Evolutionary conservation across 1,140 invertebrate genomes (phyloP).

Genomic region (Metopolophium dirhodum): DNA sequence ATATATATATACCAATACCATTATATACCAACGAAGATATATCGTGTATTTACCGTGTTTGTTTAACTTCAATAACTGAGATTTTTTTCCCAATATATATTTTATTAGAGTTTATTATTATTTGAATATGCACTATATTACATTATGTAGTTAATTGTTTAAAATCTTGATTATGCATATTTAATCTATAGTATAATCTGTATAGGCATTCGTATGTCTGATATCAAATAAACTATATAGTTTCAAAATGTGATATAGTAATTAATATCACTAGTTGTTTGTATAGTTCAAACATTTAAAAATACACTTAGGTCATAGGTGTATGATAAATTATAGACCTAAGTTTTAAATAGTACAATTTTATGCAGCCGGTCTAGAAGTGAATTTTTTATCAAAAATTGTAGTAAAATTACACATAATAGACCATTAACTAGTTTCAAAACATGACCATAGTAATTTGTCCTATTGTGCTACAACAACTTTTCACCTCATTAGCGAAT

Average conservation of each 20-base stretch:
- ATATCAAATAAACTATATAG: not conserved
- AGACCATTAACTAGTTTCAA: not conserved
- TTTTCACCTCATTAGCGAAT: not conserved
- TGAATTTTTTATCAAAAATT: not conserved
- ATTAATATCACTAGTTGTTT: not conserved
- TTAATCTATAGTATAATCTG: not conserved
- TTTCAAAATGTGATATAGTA: not conserved
- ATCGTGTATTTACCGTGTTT: not conserved
- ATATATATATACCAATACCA: no score
- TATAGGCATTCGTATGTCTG: no score
- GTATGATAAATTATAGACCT: not conserved
- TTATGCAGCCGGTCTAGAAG: not conserved
- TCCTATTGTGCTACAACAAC: not conserved
- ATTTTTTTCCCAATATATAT: not conserved
- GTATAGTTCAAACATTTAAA: not conserved
- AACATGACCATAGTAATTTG: not conserved
- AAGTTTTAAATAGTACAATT: not conserved
- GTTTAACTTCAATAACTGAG: not conserved
- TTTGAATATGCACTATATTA: not conserved
- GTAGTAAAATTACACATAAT: not conserved
- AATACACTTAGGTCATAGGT: no score
- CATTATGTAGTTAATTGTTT: not conserved
- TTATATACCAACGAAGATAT: no score
- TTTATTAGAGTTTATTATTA: not conserved
- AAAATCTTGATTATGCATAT: not conserved